Percentiles rank a stretch among this genome's conserved stretches.
These are phyloP conservation scores for Bilobella aurantiaca DNA, from an alignment of 1,140 invertebrate species.

Conservation along the genomic window DNA sequence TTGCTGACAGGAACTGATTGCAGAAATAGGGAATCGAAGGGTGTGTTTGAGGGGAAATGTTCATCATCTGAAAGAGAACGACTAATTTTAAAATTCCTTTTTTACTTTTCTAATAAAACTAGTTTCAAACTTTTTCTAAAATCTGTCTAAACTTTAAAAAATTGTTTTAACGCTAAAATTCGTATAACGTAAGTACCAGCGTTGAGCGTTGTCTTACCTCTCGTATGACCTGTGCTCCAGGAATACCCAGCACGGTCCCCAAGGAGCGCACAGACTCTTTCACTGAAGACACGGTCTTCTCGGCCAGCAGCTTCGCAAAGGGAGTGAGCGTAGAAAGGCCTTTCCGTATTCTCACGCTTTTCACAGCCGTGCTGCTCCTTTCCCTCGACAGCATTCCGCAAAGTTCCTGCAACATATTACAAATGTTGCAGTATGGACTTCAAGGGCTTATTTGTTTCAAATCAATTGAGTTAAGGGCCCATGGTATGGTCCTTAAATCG, in stretches of 20 bases:
- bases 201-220: conserved; percentile 10
- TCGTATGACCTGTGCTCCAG: conserved; percentile 3
- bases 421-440: neutral
- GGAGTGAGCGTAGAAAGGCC: conserved; percentile 9
- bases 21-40: conserved; percentile 27
- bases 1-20: conserved; percentile 19
- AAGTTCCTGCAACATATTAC: conserved; percentile 20
- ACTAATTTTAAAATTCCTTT: too few relatives aligned
- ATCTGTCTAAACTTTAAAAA: too few relatives aligned
- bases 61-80: conserved; percentile 25
- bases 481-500: too few relatives aligned
- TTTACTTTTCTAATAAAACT: too few relatives aligned
- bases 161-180: too few relatives aligned
- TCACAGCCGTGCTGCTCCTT: neutral
- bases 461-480: too few relatives aligned
- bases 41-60: conserved; percentile 31
- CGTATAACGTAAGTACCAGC: too few relatives aligned
- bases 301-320: conserved; percentile 22
- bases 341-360: neutral
- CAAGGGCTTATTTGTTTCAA: neutral
- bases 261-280: neutral
- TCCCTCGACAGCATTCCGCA: conserved; percentile 13
- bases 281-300: conserved; percentile 11
- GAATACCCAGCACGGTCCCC: neutral
- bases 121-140: too few relatives aligned